Evolutionary conservation across 2,113 vertebrate genomes (phyloP).

Genomic region (Xiphorhynchus elegans): DNA sequence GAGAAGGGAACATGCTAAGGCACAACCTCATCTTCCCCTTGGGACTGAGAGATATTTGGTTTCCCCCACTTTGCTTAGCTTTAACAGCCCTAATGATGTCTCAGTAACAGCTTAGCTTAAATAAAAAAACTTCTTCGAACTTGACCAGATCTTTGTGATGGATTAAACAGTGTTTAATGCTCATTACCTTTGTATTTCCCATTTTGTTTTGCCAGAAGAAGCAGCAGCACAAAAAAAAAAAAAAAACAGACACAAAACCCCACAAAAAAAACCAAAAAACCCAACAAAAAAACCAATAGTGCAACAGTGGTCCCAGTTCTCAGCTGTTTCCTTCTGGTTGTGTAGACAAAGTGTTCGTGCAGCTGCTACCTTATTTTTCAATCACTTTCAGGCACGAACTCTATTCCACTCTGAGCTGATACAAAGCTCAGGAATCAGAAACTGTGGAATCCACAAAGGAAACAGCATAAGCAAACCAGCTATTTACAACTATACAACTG

Average conservation of each 20-base stretch:
- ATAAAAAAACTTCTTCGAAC: not conserved
- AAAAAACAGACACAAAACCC: too few relatives aligned
- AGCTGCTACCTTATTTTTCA: not conserved
- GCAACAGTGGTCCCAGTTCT: rapidly evolving
- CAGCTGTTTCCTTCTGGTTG: not conserved
- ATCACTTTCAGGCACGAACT: not conserved
- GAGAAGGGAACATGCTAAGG: not conserved
- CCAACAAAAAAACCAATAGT: not conserved
- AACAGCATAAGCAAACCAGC: not conserved
- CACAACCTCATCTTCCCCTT: not conserved
- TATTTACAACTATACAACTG: not conserved
- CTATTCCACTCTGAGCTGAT: not conserved
- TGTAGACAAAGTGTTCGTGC: not conserved
- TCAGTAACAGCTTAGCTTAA: not conserved
- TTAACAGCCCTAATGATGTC: not conserved
- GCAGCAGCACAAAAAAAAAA: not conserved
- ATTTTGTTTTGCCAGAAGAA: not conserved
- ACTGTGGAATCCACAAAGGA: not conserved
- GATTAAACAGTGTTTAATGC: not conserved
- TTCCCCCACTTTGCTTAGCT: not conserved
- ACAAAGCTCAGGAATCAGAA: not conserved
- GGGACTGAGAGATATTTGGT: not conserved
- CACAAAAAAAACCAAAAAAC: too few relatives aligned
- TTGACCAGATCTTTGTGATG: not conserved
- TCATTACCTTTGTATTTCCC: not conserved